Evolutionary conservation across 2,888 invertebrate species (phyloP), one percentile per base, ranked within the genome.

Genomic region (Dolomedes plantarius): DNA sequence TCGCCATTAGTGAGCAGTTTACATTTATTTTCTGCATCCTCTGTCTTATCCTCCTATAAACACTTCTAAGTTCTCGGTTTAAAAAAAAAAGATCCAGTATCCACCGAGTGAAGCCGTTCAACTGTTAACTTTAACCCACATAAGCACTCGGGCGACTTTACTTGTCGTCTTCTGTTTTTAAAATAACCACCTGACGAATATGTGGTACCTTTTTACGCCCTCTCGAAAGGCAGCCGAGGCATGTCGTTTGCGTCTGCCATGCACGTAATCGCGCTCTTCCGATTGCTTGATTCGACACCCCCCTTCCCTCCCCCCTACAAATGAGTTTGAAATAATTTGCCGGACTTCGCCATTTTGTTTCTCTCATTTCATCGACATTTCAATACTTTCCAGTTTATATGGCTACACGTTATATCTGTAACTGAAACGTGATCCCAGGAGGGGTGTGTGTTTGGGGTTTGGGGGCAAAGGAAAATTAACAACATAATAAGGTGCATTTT

Each of bases 111-210:
- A 72, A 83, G 29, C 67, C 77, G 46, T 50, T 72, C 64, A 83
- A 72, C 76, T 83, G 83, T 83, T 77, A 32, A 31, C 23, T 67
- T 50, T 77, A 77, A 83, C 83, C 83, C 50, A 83, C 46, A 46
- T 46, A 46, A 46, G 46, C 46, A 46, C 16, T 46, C 13, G 46
- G 46, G 13, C 46, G 46, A 16, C 46, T 16, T 46, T 16, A 7
- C 9, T 16, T 46, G 16, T 13, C 46, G 2, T 46, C 16, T 16
- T 16, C 46, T 16, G 16, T 5, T 46, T 46, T 46, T 16, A 46
- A 46, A 46, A 46, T 16, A 46, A 46, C 7, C 46, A 16, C 46
- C 16, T 46, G 46, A 46, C 16, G 46, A 16, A 13, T 46, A 16
- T 46, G 46, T 46, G 46, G 46, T 46, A 16, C 46, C 16, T 46